Evolutionary conservation across 1,140 invertebrate genomes (phyloP).

Genomic region (Brachionus plicatilis): DNA sequence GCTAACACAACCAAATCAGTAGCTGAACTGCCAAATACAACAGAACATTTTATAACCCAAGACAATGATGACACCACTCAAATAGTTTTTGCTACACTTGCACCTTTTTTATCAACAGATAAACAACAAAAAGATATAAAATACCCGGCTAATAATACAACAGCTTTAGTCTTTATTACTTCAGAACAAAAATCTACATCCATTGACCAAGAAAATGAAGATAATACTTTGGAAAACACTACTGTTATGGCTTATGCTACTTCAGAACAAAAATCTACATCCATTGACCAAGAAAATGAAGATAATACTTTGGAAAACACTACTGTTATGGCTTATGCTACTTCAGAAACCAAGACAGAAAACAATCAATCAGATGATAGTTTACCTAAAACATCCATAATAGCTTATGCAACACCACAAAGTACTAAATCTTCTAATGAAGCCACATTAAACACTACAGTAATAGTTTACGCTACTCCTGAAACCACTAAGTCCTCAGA

Average conservation of each 20-base stretch:
- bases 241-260: not conserved
- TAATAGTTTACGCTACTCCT: not conserved
- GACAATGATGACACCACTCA: not conserved
- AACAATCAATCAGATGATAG: not conserved
- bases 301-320: not conserved
- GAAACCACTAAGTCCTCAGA: not conserved
- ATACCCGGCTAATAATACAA: not conserved
- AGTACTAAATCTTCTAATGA: not conserved
- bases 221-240: not conserved
- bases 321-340: not conserved
- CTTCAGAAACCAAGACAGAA: not conserved
- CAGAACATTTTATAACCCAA: not conserved
- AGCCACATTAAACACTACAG: not conserved
- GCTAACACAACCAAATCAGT: not conserved
- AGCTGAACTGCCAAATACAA: not conserved
- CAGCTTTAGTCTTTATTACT: not conserved
- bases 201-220: not conserved
- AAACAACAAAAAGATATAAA: not conserved
- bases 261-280: not conserved
- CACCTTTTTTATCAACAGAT: not conserved
- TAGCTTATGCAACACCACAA: not conserved
- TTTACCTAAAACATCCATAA: not conserved
- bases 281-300: not conserved
- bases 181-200: not conserved
- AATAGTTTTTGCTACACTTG: not conserved